Conservation (phyloP, 2,113 vertebrate genomes). For the Calcarius ornatus region DNA sequence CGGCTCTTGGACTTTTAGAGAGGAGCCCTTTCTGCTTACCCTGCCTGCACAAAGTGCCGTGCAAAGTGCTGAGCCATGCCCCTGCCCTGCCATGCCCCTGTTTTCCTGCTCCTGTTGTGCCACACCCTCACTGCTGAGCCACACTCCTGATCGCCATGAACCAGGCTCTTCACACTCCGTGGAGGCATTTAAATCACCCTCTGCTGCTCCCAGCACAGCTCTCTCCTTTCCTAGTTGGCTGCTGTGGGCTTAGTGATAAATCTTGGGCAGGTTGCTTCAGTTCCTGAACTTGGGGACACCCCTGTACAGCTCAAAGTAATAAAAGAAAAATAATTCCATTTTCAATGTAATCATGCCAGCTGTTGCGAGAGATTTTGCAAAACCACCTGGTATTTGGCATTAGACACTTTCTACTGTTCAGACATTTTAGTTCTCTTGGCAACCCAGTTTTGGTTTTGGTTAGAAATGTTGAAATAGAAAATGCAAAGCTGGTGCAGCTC, state of each 20-base stretch:
- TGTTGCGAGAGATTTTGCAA: neutral
- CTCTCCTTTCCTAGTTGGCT: neutral
- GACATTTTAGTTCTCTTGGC: neutral
- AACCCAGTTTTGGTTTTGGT: neutral
- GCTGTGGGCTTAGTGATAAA: neutral
- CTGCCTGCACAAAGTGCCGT: too few species aligned
- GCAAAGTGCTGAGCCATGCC: too few species aligned
- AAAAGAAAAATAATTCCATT: neutral
- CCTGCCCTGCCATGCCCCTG: rapidly evolving
- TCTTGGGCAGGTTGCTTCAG: neutral
- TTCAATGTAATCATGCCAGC: neutral
- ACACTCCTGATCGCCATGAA: rapidly evolving
- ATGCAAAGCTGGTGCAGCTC: neutral
- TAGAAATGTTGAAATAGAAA: neutral
- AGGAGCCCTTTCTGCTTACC: neutral
- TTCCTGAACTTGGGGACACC: neutral
- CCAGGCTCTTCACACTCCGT: rapidly evolving
- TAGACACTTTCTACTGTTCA: neutral
- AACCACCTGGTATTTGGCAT: neutral
- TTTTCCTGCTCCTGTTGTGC: neutral
- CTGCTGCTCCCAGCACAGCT: neutral
- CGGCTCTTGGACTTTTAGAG: rapidly evolving
- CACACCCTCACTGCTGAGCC: neutral
- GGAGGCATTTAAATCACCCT: neutral
- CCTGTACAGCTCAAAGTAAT: neutral